These are phyloP conservation scores for Edolisoma coerulescens DNA, from an alignment of 2,113 vertebrate genomes.

Conservation along the genomic window DNA sequence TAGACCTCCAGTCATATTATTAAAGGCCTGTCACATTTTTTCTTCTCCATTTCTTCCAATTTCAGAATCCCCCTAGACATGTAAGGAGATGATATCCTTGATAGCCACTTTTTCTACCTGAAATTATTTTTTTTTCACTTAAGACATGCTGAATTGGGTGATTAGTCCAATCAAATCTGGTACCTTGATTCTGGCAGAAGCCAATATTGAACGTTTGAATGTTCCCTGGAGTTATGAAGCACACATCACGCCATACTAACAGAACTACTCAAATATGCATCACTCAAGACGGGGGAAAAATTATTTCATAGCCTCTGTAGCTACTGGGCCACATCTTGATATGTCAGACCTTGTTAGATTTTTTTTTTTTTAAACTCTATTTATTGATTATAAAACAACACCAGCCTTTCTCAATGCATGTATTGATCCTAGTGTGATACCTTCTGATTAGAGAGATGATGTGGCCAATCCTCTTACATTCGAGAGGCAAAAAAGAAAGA, in stretches of 20 bases:
- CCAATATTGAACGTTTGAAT: not conserved
- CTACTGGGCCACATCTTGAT: not conserved
- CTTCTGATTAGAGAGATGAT: not conserved
- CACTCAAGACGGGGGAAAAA: accelerated
- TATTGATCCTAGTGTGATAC: not conserved
- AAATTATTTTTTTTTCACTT: not conserved
- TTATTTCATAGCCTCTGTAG: not conserved
- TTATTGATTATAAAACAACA: not conserved
- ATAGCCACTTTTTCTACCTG: not conserved
- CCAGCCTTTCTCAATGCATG: not conserved
- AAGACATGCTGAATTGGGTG: not conserved
- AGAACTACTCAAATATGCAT: not conserved
- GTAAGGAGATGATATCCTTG: not conserved
- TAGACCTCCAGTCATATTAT: not conserved
- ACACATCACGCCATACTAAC: not conserved
- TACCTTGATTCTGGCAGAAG: not conserved
- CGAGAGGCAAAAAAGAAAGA: not conserved
- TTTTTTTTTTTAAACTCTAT: not conserved
- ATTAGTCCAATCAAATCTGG: not conserved
- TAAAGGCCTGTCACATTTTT: not conserved
- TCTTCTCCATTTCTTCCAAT: not conserved
- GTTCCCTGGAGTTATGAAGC: not conserved
- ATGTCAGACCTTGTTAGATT: not conserved
- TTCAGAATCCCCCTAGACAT: not conserved
- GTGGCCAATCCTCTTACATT: not conserved